phyloP scores from a whole-genome alignment of 1,140 invertebrate genomes.

The Ceratoteleas bidentatus region DNA sequence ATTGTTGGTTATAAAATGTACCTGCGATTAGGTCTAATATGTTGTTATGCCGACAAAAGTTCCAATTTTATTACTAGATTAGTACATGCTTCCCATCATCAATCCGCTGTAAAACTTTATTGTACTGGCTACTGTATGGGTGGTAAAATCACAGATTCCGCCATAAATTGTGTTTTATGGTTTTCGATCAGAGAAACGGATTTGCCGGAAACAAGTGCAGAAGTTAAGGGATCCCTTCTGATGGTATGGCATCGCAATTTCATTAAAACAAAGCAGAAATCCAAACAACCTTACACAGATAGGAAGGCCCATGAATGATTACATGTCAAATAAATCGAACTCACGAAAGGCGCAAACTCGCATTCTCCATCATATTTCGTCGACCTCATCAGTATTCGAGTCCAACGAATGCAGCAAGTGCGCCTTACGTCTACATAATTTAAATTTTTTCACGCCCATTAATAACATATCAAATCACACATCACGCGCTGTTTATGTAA shows the following conservation, averaged over 20 bases:
- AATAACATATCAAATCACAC: conserved; percentile 32
- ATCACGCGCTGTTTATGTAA: conserved; percentile 32
- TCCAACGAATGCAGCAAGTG: neutral
- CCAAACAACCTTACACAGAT: conserved; percentile 1
- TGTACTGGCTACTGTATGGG: conserved; percentile 25
- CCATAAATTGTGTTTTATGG: conserved; percentile 57
- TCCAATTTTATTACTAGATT: conserved; percentile 42
- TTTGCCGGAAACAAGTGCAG: conserved; percentile 31
- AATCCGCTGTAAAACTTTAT: conserved; percentile 56
- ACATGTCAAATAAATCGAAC: conserved; percentile 27
- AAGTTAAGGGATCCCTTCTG: conserved; percentile 20
- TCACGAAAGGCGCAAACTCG: conserved; percentile 2
- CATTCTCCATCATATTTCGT: neutral
- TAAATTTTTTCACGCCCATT: conserved; percentile 23
- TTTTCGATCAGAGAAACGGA: conserved; percentile 43
- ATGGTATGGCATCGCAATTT: conserved; percentile 1
- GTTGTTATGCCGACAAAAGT: conserved; percentile 5
- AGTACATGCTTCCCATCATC: conserved; percentile 47
- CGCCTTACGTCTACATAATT: conserved; percentile 18
- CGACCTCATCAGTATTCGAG: conserved; percentile 10
- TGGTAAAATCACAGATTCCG: conserved; percentile 46
- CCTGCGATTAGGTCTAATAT: conserved; percentile 14
- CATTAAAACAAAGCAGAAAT: conserved; percentile 26
- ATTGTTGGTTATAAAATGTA: conserved; percentile 20
- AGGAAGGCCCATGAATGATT: conserved; percentile 3